Base-by-base conservation (phyloP, 2,888 invertebrate genomes). In the Ophioninae sp. region DNA sequence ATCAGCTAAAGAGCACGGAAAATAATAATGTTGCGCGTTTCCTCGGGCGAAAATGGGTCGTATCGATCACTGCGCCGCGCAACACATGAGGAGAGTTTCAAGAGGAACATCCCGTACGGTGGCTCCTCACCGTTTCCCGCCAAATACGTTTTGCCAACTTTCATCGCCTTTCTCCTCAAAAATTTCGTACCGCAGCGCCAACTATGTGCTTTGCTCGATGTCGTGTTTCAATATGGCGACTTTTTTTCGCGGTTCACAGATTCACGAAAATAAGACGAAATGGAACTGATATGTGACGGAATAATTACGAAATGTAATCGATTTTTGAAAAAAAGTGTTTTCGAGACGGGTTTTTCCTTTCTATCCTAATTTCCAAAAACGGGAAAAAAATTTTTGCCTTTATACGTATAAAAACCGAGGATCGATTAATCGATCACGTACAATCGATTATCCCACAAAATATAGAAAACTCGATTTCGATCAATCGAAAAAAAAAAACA, bases 61-160 rank as follows among this genome's bases (percentile, higher is more conserved):
- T 81, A 81, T 81, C 41, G 81, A 81, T 81, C 81, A 81, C 70
- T 62, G n/a, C 23, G 56, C 56, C 44, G 78, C 37, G 37, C 70
- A 70, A 30, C 57, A 13, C n/a, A 37, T 7, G 65, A 69, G 65
- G 59, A 76, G 76, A 70, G 37, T 73, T 81, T 81, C 81, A 81
- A 81, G 81, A 67, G 57, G 81, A 81, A 77, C 81, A 77, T 73
- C 56, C 56, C 77, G 77, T 81, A 61, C 21, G 61, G 44, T 21
- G 39, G 50, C 50, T 67, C 44, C 69, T 59, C 61, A 69, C 50
- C 57, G 23, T 57, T 75, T 37, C 13, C 62, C n/a, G 21, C 65
- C 57, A 64, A 59, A n/a, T 75, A n/a, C 30, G 30, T 30, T 20
- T 39, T 17, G 21, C 21, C 10, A 20, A 44, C 21, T 59, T 23